Percentiles rank a stretch among this genome's conserved stretches.
These are phyloP conservation scores for Papilio dardanus DNA, from an alignment of 1,140 invertebrate genomes.

Conservation along the genomic window DNA sequence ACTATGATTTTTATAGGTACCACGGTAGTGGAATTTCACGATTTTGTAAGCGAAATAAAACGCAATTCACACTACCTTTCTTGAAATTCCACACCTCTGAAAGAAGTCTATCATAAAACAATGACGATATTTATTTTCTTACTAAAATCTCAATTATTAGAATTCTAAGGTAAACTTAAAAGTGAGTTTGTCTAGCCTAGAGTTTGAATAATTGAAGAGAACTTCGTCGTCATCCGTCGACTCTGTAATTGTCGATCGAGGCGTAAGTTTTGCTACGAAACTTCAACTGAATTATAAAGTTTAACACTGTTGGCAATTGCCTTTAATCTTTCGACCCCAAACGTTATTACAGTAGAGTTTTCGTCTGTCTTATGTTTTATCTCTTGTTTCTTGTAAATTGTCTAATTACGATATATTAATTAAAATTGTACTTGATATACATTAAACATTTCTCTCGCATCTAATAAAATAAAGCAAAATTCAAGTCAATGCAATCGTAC, in stretches of 20 bases:
- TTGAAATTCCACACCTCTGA: no score
- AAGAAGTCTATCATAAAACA: no score
- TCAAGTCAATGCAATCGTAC: not conserved
- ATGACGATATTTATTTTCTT: not conserved
- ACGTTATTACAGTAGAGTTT: not conserved
- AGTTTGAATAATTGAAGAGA: slow-evolving; percentile 31
- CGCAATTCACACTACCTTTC: no score
- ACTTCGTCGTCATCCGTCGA: not conserved
- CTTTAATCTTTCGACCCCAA: not conserved
- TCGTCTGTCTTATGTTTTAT: not conserved
- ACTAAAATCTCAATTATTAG: not conserved
- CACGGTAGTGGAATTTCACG: no score
- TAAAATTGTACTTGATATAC: not conserved
- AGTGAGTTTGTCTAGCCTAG: slow-evolving; percentile 9
- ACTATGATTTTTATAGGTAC: no score
- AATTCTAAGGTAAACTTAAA: not conserved
- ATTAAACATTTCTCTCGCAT: not conserved
- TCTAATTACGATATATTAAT: not conserved
- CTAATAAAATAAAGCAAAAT: not conserved
- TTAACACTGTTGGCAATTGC: not conserved
- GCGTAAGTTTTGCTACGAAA: not conserved
- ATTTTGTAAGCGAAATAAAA: no score
- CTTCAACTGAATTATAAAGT: slow-evolving; percentile 14
- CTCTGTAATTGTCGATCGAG: slow-evolving; percentile 17
- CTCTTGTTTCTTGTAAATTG: not conserved